Evolutionary conservation across 2,888 invertebrate genomes (phyloP), one percentile per base, ranked within the genome.

Genomic region (Dorcus parallelipipedus): DNA sequence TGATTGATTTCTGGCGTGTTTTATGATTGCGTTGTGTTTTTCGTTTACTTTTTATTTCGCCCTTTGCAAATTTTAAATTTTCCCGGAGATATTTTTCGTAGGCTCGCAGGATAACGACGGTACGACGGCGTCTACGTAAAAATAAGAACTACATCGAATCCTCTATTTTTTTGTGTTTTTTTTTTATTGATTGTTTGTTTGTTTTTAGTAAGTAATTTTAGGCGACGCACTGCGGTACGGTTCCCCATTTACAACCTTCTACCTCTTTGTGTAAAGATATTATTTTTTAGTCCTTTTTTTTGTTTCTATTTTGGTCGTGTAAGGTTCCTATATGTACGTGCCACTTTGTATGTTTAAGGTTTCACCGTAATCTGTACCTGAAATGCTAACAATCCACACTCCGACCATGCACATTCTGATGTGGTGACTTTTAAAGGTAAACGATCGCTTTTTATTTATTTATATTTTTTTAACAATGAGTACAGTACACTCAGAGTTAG

Each of bases 231-330:
- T 33, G 26, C 26, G 26, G 26, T 33, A 33, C 26, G 26, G 26
- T 33, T 33, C 26, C 26, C 26, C 5, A 33, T 4, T 53, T 63
- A 58, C 64, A 60, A 67, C 65, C 63, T 53, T 67, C 71, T 71
- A 72, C 71, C 71, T 73, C 71, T 69, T 63, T 64, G 62, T 69
- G 63, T 69, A 65, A 66, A 67, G 68, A 69, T 69, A 67, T 69
- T 69, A 68, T 59, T 63, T 56, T 61, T 51, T 56, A 56, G 52
- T 58, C 54, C 26, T 33, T 33, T 33, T 33, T 33, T 33, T 33
- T 33, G 5, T 33, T 33, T 33, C 26, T 33, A 33, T 33, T 52
- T 56, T 52, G 45, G 51, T 51, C 47, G 56, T 23, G 20, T 56
- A 52, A 56, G 56, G 69, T 71, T 70, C 70, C 69, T 70, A 70